Evolutionary conservation across 2,113 vertebrate genomes (phyloP).

Genomic region (Phylloscopus trochiloides): DNA sequence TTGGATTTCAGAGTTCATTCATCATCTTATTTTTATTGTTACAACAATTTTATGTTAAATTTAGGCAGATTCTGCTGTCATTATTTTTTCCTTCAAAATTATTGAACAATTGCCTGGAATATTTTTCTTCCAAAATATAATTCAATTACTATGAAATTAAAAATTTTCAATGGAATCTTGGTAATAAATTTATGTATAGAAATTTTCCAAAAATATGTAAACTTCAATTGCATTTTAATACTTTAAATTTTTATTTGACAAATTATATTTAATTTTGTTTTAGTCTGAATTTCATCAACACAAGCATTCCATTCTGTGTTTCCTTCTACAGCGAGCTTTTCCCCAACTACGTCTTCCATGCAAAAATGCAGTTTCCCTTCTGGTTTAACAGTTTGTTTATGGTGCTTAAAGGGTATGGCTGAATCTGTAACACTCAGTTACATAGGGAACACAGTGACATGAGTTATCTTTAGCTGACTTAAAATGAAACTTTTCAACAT

Average conservation of each 20-base stretch:
- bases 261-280: neutral
- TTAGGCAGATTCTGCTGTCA: neutral
- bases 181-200: neutral
- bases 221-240: neutral
- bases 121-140: neutral
- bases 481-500: neutral
- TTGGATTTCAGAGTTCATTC: neutral
- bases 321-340: neutral
- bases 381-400: neutral
- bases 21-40: neutral
- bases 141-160: neutral
- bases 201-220: neutral
- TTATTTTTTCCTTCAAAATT: neutral
- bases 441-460: neutral
- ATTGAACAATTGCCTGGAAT: neutral
- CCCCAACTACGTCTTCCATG: neutral
- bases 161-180: neutral
- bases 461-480: neutral
- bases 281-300: neutral
- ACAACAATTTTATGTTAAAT: neutral
- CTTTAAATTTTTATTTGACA: neutral
- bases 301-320: neutral
- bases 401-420: neutral
- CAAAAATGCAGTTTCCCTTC: neutral
- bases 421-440: neutral